Evolutionary conservation across 2,888 invertebrate genomes (phyloP).

Genomic region (Phengaris alcon): DNA sequence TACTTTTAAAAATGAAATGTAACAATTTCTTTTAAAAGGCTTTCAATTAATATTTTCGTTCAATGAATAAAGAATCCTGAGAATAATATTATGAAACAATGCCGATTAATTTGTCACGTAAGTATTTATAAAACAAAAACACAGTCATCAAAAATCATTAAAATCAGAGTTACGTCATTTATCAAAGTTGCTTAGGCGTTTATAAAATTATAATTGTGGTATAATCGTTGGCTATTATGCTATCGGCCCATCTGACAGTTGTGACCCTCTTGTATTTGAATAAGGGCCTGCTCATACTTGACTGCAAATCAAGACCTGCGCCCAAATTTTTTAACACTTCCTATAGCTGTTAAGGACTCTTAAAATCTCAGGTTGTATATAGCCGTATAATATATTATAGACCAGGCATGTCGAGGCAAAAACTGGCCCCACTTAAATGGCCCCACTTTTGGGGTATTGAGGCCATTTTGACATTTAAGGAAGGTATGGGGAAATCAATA

Average conservation of each 20-base stretch:
- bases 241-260: background rate
- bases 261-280: background rate
- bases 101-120: background rate
- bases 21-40: too few species aligned
- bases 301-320: too few species aligned
- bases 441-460: too few species aligned
- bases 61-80: background rate
- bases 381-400: too few species aligned
- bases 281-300: background rate
- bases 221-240: background rate
- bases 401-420: too few species aligned
- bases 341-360: too few species aligned
- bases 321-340: background rate
- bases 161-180: background rate
- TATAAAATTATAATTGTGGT: constrained; percentile 17
- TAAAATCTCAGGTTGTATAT: too few species aligned
- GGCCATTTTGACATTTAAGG: too few species aligned
- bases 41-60: too few species aligned
- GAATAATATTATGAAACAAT: background rate
- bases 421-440: too few species aligned
- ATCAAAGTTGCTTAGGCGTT: constrained; percentile 12
- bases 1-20: too few species aligned
- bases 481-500: too few species aligned
- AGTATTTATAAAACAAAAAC: background rate
- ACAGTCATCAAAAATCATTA: constrained; percentile 15